These are phyloP conservation scores for Hippopotamyrus pictus DNA, from an alignment of 2,797 vertebrate species.

Conservation along the genomic window DNA sequence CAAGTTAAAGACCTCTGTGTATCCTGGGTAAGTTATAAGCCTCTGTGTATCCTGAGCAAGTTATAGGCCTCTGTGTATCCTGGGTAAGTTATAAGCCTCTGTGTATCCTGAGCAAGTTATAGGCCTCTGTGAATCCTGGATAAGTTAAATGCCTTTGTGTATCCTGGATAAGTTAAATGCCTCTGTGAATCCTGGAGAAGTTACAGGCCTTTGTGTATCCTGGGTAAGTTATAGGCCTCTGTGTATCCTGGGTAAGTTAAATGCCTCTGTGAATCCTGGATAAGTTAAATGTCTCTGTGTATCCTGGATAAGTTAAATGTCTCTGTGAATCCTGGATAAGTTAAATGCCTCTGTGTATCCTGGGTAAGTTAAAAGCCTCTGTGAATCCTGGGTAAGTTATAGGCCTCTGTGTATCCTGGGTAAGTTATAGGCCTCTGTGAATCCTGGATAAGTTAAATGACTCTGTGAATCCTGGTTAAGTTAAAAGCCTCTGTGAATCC, in stretches of 20 bases:
- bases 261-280: background rate
- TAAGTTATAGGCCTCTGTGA: background rate
- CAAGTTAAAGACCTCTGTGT: background rate
- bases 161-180: too few relatives aligned
- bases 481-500: too few relatives aligned
- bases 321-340: background rate
- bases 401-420: background rate
- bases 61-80: background rate
- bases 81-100: background rate
- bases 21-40: background rate
- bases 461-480: too few relatives aligned
- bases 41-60: background rate
- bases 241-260: background rate
- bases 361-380: too few relatives aligned
- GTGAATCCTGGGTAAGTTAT: too few relatives aligned
- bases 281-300: background rate
- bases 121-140: background rate
- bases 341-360: too few relatives aligned
- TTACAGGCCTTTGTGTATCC: background rate
- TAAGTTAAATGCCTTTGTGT: too few relatives aligned
- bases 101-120: background rate
- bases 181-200: background rate
- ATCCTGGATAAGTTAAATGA: too few relatives aligned
- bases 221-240: background rate
- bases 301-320: too few relatives aligned